Evolutionary conservation across 2,113 vertebrate genomes (phyloP).

Genomic region (Ptilorrhoa leucosticta): DNA sequence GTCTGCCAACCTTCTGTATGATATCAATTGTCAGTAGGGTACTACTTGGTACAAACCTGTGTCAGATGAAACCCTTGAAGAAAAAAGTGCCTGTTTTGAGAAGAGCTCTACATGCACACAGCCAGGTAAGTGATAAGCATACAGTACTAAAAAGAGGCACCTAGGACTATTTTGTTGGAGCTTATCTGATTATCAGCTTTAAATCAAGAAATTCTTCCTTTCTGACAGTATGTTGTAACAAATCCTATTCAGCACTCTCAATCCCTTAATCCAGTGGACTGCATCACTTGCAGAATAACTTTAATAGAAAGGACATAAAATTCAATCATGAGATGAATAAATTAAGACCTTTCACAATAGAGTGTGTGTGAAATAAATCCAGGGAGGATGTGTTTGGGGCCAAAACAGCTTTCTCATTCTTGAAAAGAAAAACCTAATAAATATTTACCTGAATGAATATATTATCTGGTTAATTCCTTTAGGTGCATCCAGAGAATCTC

Average conservation of each 20-base stretch:
- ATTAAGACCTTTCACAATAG: neutral
- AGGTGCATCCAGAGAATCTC: neutral
- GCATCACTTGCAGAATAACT: neutral
- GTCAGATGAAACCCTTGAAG: neutral
- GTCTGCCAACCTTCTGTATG: neutral
- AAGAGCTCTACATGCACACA: neutral
- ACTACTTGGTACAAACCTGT: neutral
- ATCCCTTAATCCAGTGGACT: neutral
- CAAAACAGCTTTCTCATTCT: neutral
- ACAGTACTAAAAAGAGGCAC: neutral
- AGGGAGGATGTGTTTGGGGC: neutral
- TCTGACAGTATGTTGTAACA: neutral
- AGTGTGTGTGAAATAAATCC: neutral
- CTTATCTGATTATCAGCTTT: neutral
- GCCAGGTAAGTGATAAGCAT: neutral
- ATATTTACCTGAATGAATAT: neutral
- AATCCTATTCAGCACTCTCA: neutral
- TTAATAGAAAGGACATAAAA: constrained; percentile 8
- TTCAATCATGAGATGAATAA: constrained; percentile 45
- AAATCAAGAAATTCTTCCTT: neutral
- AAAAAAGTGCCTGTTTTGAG: neutral
- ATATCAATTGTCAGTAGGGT: neutral
- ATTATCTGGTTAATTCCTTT: neutral
- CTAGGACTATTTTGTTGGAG: neutral
- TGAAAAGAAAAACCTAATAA: neutral